phyloP scores from a whole-genome alignment of 2,888 invertebrate genomes.

The Pterobdella sp. region DNA sequence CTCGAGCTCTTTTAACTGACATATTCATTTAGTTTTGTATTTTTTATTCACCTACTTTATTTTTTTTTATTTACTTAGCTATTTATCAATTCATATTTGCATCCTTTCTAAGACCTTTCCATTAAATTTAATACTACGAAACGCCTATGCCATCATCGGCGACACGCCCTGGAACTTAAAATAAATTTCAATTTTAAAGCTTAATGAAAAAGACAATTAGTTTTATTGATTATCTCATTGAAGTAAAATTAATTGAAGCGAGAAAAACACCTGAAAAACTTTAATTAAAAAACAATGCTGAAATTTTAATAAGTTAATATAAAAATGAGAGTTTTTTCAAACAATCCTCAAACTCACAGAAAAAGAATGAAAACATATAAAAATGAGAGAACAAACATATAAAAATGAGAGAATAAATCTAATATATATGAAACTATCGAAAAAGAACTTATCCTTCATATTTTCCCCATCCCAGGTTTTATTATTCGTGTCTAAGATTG shows the following conservation, averaged over 20 bases:
- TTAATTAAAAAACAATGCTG: too few species aligned
- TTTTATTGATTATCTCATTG: too few species aligned
- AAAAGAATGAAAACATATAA: not conserved
- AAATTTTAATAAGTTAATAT: too few species aligned
- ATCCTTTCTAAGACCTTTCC: not conserved
- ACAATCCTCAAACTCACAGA: not conserved
- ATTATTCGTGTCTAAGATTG: conserved; percentile 15
- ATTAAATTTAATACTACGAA: not conserved
- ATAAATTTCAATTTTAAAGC: too few species aligned
- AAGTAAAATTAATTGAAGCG: too few species aligned
- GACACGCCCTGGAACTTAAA: not conserved
- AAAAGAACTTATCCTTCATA: not conserved
- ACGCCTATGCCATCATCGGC: not conserved
- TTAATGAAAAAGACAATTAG: too few species aligned
- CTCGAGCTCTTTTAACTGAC: too few species aligned
- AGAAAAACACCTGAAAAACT: too few species aligned
- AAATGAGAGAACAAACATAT: not conserved
- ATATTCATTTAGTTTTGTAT: too few species aligned
- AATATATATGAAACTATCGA: too few species aligned
- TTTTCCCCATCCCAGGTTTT: not conserved
- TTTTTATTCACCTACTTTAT: too few species aligned
- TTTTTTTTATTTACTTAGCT: not conserved
- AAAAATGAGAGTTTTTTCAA: too few species aligned
- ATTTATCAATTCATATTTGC: not conserved
- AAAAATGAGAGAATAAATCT: not conserved